Conservation (phyloP, 1,140 invertebrate genomes). For the Hydropsyche tenuis region DNA sequence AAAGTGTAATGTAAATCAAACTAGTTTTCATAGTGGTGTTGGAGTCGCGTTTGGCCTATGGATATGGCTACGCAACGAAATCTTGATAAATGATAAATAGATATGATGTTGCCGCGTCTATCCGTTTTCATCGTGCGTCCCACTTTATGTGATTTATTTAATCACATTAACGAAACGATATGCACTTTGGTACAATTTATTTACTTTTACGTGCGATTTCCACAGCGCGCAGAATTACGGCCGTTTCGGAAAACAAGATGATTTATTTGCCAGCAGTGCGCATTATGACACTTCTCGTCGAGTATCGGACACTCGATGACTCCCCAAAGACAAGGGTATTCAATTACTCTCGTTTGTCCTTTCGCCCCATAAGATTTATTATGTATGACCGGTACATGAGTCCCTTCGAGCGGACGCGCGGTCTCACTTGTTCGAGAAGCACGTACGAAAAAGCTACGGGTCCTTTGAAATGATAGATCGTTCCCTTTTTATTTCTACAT, state of each 20-base stretch:
- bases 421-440: neutral
- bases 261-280: too few species aligned
- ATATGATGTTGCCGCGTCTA: neutral
- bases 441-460: neutral
- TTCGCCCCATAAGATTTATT: constrained; percentile 16
- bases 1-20: constrained; percentile 7
- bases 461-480: constrained; percentile 42
- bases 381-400: neutral
- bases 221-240: too few species aligned
- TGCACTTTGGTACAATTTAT: too few species aligned
- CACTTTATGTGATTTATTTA: neutral
- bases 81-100: constrained; percentile 10
- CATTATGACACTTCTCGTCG: too few species aligned
- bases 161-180: too few species aligned
- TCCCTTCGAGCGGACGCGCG: too few species aligned
- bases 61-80: neutral
- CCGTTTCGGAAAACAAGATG: too few species aligned
- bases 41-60: neutral
- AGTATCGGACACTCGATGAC: neutral
- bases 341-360: constrained; percentile 26
- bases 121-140: neutral
- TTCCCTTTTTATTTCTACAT: constrained; percentile 1
- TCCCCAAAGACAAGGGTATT: constrained; percentile 1
- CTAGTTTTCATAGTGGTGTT: neutral
- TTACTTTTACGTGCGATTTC: too few species aligned